Evolutionary conservation across 2,113 vertebrate genomes (phyloP).

Genomic region (Leptodactylus fuscus): DNA sequence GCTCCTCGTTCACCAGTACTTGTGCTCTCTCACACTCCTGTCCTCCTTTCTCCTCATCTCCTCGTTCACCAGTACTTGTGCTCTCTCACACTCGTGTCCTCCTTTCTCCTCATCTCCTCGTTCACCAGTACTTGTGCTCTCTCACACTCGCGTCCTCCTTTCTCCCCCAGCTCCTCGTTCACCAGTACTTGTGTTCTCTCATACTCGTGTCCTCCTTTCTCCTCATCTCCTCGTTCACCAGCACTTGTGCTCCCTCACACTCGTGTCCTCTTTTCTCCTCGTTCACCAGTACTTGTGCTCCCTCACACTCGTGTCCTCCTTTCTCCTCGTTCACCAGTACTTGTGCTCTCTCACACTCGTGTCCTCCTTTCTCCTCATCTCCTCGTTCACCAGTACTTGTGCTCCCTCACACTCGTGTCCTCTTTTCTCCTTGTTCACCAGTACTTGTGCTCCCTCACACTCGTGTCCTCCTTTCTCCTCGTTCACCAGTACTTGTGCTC

Average conservation of each 20-base stretch:
- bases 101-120: too few relatives aligned
- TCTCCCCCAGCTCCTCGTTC: too few relatives aligned
- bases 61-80: background rate
- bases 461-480: too few relatives aligned
- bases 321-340: background rate
- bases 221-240: too few relatives aligned
- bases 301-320: background rate
- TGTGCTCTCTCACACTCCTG: background rate
- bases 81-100: background rate
- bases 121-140: background rate
- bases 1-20: background rate
- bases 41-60: too few relatives aligned
- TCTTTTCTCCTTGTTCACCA: background rate
- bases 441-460: background rate
- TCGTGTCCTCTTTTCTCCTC: too few relatives aligned
- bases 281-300: background rate
- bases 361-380: too few relatives aligned
- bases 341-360: background rate
- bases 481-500: background rate
- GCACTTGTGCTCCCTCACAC: background rate
- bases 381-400: background rate
- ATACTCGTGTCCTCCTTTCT: background rate
- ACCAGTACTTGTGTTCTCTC: background rate
- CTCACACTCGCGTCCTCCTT: background rate
- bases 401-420: background rate